Evolutionary conservation across 2,888 invertebrate genomes (phyloP), one percentile per base, ranked within the genome.

Genomic region (Nemurella pictetii): DNA sequence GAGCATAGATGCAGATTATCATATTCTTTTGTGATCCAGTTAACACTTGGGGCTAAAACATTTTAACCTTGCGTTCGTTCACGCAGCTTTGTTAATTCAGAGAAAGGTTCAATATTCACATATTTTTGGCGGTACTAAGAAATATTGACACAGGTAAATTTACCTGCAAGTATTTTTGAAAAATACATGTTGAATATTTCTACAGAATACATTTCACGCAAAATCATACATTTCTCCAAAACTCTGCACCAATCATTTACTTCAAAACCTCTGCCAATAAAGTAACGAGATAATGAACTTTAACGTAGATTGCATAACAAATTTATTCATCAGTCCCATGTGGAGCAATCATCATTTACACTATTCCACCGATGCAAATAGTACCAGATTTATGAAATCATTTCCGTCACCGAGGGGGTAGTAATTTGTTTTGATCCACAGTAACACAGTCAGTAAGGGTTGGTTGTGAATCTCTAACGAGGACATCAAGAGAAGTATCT

Each of bases 401-500:
- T 75, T 28, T 75, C 75, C 75, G 9, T 28, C 7, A 2, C 26
- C 5, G 55, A 36, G 9, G 75, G 28, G 75, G 26, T 26, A 75
- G 27, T 25, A 75, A 75, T 75, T 75, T 75, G 75, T 75, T 75
- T 75, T 75, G 75, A 75, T 75, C 75, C 2, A 2, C 75, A 27
- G 75, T 3, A 25, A 75, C 28, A 75, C 75, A n/a, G 5, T 12
- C 26, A 27, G 75, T 3, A 26, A n/a, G 25, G 7, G 55, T 55
- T 20, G 55, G 9, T 20, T 2, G 15, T 55, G 32, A 81, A 32
- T 35, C 20, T 26, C 25, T 35, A n/a, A 81, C 5, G 20, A 36
- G 80, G n/a, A 20, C 27, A 81, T 80, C 29, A 80, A 3, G 80
- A 29, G 80, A 5, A 80, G 80, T 80, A 81, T 81, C 80, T 81